Percentiles rank a stretch among this genome's conserved stretches.
Conservation (phyloP, 2,888 invertebrate genomes). For the Harpalus rubripes region DNA sequence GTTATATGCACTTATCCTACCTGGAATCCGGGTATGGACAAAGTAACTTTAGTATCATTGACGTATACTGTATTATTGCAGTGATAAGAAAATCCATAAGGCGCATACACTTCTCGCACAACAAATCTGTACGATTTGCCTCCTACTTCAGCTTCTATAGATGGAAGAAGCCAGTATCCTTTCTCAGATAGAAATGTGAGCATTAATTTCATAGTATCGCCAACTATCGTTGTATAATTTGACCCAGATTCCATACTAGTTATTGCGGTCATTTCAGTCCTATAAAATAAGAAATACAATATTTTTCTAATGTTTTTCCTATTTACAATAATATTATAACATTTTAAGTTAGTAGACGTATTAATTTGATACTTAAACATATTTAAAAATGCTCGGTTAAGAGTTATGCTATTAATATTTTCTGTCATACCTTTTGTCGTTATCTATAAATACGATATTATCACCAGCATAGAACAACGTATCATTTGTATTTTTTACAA, state of each 20-base stretch:
- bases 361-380: no score
- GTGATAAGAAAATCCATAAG: constrained; percentile 79
- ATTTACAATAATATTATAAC: no score
- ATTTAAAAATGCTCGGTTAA: no score
- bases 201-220: background rate
- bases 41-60: constrained; percentile 67
- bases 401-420: background rate
- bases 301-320: no score
- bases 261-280: background rate
- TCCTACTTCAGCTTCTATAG: constrained; percentile 10
- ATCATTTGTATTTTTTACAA: constrained; percentile 32
- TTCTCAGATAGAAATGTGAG: constrained; percentile 50
- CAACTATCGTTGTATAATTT: background rate
- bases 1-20: constrained; percentile 71
- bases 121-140: constrained; percentile 17
- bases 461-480: constrained; percentile 57
- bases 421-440: constrained; percentile 55
- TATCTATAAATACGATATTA: constrained; percentile 10
- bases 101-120: constrained; percentile 74
- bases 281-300: no score
- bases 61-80: constrained; percentile 76
- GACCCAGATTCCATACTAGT: background rate
- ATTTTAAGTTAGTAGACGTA: no score
- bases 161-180: constrained; percentile 67
- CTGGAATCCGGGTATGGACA: constrained; percentile 76